phyloP scores from a whole-genome alignment of 1,140 invertebrate genomes.

The Drosophila simulans region DNA sequence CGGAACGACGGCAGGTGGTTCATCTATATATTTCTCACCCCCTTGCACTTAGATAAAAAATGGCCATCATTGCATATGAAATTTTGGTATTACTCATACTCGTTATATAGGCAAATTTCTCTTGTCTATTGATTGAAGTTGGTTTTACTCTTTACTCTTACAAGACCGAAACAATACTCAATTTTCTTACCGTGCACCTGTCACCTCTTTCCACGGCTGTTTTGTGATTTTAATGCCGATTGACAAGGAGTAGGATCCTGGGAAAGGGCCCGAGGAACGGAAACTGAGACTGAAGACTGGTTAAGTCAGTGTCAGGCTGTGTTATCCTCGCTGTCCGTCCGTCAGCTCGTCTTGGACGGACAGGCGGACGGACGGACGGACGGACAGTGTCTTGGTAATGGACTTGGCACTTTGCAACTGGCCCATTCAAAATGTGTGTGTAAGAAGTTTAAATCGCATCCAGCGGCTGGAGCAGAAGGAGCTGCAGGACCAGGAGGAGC shows the following conservation, averaged over 20 bases:
- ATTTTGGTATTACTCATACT: constrained; percentile 4
- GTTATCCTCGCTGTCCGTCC: constrained; percentile 36
- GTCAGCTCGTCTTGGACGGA: constrained; percentile 30
- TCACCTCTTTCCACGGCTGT: constrained; percentile 49
- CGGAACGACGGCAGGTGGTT: constrained; percentile 54
- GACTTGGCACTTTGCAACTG: constrained; percentile 81
- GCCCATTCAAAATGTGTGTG: constrained; percentile 80
- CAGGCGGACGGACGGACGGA: constrained; percentile 38
- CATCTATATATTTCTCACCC: constrained; percentile 21
- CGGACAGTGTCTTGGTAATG: constrained; percentile 62
- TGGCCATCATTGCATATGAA: background rate
- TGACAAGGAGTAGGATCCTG: constrained; percentile 50
- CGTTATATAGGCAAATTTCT: background rate
- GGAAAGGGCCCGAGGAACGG: constrained; percentile 1
- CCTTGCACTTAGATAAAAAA: constrained; percentile 19
- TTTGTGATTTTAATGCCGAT: constrained; percentile 83
- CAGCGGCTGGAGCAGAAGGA: constrained; percentile 15
- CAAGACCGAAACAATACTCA: no score
- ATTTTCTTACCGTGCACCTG: constrained; percentile 22
- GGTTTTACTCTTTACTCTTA: background rate
- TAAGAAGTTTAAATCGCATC: constrained; percentile 83
- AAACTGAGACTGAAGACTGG: constrained; percentile 38
- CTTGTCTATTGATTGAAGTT: background rate
- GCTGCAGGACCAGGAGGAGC: constrained; percentile 16
- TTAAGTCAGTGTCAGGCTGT: constrained; percentile 33